Percentiles rank a stretch among this genome's conserved stretches.
Evolutionary conservation across 2,797 vertebrate species (phyloP).

Genomic region (Gymnothorax javanicus): DNA sequence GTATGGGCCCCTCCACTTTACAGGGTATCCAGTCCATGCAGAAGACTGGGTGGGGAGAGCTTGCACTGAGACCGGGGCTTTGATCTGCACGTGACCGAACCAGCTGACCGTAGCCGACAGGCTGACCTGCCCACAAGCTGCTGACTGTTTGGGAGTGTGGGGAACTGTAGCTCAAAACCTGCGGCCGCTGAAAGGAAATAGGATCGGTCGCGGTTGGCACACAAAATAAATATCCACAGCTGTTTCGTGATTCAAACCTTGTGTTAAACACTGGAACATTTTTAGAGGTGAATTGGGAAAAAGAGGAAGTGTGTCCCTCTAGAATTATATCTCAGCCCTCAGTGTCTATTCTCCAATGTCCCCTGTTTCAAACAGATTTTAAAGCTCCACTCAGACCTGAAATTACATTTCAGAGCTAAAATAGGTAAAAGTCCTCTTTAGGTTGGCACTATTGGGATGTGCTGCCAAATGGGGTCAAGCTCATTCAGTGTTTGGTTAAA

Average conservation of each 20-base stretch:
- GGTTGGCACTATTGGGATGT: constrained; percentile 54
- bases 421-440: constrained; percentile 60
- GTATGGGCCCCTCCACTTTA: constrained; percentile 24
- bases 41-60: constrained; percentile 44
- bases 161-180: constrained; percentile 56
- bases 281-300: neutral
- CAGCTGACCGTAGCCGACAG: constrained; percentile 21
- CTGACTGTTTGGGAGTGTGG: constrained; percentile 52
- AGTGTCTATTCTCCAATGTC: neutral
- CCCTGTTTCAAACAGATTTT: constrained; percentile 27
- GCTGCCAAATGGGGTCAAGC: constrained; percentile 41
- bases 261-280: neutral
- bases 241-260: constrained; percentile 49
- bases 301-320: neutral
- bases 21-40: constrained; percentile 43
- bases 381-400: constrained; percentile 47
- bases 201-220: constrained; percentile 42
- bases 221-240: constrained; percentile 42
- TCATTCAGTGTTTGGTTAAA: constrained; percentile 38
- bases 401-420: constrained; percentile 61
- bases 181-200: constrained; percentile 57
- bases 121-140: constrained; percentile 33
- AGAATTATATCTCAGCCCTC: neutral
- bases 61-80: constrained; percentile 35
- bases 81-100: constrained; percentile 29